Evolutionary conservation across 2,113 vertebrate genomes (phyloP), one percentile per base, ranked within the genome.

Genomic region (Ciconia boyciana): DNA sequence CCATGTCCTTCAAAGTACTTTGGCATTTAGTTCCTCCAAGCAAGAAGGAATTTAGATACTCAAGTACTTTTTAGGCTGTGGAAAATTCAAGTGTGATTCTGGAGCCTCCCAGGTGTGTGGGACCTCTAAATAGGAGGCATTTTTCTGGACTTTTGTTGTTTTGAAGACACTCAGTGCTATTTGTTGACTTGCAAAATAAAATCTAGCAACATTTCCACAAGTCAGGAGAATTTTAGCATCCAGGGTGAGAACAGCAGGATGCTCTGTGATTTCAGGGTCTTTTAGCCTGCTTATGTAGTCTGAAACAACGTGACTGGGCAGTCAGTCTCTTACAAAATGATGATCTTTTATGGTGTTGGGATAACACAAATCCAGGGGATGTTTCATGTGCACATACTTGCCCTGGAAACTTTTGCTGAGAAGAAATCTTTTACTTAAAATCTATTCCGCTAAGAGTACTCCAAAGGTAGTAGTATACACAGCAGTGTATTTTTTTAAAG

Each of bases 171-270:
- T 71, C 16, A 0, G 0, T 61, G 54, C 9, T 71, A 26, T 87
- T 81, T 78, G n/a, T 83, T 87, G 55, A 49, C 57, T 84, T 87
- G 44, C 39, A 94, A 86, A 87, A 51, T n/a, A 55, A 70, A 89
- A 89, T 48, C 29, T 39, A 32, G 1, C 22, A 89, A 57, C 16
- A 3, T 48, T 87, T 94, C 70, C 36, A 20, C 39, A 36, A 62
- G 52, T 26, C 29, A 89, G 76, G 55, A 75, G 72, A 87, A 48
- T 48, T 93, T 84, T 46, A 89, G 69, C 29, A 68, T 77, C 34
- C n/a, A 14, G 28, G 51, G 14, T 86, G 68, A 90, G 46, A 89
- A 85, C 9, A 78, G 34, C 88, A 94, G 60, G 61, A 39, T 62
- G n/a, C 10, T 64, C 24, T 68, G 44, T 3, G 13, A 61, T 76